Base-by-base conservation (phyloP, 2,797 vertebrate species). In the Menidia menidia region DNA sequence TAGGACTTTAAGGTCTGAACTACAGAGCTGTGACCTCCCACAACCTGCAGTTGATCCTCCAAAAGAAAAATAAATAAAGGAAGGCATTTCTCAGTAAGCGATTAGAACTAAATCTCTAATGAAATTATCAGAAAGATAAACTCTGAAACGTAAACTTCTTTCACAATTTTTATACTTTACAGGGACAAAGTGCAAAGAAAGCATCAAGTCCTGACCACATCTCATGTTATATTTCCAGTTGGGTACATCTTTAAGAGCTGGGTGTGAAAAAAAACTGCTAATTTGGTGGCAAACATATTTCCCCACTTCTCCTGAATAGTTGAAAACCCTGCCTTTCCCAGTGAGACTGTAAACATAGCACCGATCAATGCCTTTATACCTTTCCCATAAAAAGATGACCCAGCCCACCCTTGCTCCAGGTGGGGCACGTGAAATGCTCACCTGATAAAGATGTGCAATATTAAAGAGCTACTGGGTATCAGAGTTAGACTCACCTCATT, bases 371-470 rank as follows among this genome's bases (percentile, higher is more conserved):
- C 14, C 19, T 54, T 54, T 16, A 54, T 4, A 16, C 39, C 32
- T 18, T 50, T 48, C 47, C 45, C 32, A 48, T n/a, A 62, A 61
- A 25, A 51, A 9, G 13, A 13, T 6, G 13, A 61, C 31, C 18
- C 32, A 50, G 7, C 0, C 39, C 5, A 48, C 39, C 15, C 2
- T 16, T 0, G 2, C 13, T 61, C 50, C 1, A 1, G 44, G 9
- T 50, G 12, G 16, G 50, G 4, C 5, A 0, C 47, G 0, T 13
- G 3, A 14, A 48, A 61, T 30, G 9, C 12, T 7, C 5, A 19
- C 33, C 41, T 13, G 25, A 6, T 11, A 0, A 62, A 60, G 42
- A 6, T n/a, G 14, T 30, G 39, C n/a, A 0, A 51, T 33, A 51
- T 51, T 41, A 16, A 52, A 31, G 31, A 12, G 31, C 25, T 6